Evolutionary conservation across 1,140 invertebrate genomes (phyloP), one percentile per base, ranked within the genome.

Genomic region (Zaprionus lachaisei): DNA sequence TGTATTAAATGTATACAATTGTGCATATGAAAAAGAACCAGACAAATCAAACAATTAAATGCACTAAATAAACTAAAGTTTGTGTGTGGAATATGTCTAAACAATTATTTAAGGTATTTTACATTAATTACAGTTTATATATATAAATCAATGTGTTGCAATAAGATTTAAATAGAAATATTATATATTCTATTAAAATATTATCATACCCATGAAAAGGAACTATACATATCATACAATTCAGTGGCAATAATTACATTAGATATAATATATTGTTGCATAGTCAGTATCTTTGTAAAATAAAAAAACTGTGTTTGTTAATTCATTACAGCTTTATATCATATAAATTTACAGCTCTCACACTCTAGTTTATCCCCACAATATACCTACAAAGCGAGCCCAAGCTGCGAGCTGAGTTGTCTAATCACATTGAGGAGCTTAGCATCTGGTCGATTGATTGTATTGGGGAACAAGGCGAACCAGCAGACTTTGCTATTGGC

Each of bases 401-500:
- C 47, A 51, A 11, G 20, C 12, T 51, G 47, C 20, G 11, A 20
- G 41, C 34, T 44, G 51, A 22, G 20, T 67, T 41, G 55, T 28
- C 41, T 73, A 73, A 73, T 38, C 47, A 26, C 26, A 34, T 56
- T 70, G n/a, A 14, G 17, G 20, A 22, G 55, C 44, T 7, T 9
- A 60, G 37, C 51, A 74, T 60, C 44, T 22, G 55, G 31, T 38
- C 28, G 41, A 68, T 66, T 68, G 34, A 14, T 67, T 58, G 41
- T 57, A 54, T 38, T 14, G 54, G 4, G 47, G 31, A 26, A 47
- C 7, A n/a, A n/a, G 38, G 38, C 38, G 28, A 44, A 47, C 12
- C 26, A 70, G 72, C 72, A 77, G 80, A 80, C 63, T 68, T 37
- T 28, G 61, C 66, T 69, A 75, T 87, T 80, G 67, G 62, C 57